Percentiles rank a stretch among this genome's conserved stretches.
phyloP scores from a whole-genome alignment of 2,113 vertebrate genomes.

The Osmerus mordax region DNA sequence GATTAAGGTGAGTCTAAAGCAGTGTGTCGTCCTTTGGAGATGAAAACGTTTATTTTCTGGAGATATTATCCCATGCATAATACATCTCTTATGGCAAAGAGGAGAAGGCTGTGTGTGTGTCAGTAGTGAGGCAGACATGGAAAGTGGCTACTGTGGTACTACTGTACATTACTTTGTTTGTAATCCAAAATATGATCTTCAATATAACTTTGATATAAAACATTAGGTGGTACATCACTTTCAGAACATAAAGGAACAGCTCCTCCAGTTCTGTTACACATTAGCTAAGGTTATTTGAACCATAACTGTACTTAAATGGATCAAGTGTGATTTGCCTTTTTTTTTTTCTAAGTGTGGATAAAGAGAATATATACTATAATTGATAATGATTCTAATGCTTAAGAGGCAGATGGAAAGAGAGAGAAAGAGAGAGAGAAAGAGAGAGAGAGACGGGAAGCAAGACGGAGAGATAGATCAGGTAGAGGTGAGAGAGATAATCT shows the following conservation, averaged over 20 bases:
- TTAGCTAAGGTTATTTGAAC: slow-evolving; percentile 60
- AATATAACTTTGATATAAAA: not conserved
- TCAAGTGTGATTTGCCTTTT: slow-evolving; percentile 52
- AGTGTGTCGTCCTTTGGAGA: not conserved
- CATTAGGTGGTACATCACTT: not conserved
- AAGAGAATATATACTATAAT: slow-evolving; percentile 42
- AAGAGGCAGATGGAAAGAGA: too few species aligned
- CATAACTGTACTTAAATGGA: slow-evolving; percentile 50
- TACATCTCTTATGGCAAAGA: not conserved
- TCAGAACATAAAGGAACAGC: not conserved
- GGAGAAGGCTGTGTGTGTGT: not conserved
- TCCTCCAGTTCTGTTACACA: slow-evolving; percentile 41
- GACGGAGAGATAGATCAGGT: not conserved
- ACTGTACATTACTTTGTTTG: not conserved
- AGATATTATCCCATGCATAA: not conserved
- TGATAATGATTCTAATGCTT: slow-evolving; percentile 42
- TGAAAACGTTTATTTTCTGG: slow-evolving; percentile 2
- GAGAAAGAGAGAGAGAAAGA: too few species aligned
- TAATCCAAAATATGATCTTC: not conserved
- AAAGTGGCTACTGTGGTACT: too few species aligned
- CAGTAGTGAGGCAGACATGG: not conserved
- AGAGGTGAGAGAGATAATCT: not conserved
- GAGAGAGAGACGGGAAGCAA: not conserved
- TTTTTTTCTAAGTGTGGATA: slow-evolving; percentile 42
- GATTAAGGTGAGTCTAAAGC: slow-evolving; percentile 9